These are phyloP conservation scores for Maconellicoccus hirsutus DNA, from an alignment of 1,140 invertebrate genomes.

Conservation along the genomic window DNA sequence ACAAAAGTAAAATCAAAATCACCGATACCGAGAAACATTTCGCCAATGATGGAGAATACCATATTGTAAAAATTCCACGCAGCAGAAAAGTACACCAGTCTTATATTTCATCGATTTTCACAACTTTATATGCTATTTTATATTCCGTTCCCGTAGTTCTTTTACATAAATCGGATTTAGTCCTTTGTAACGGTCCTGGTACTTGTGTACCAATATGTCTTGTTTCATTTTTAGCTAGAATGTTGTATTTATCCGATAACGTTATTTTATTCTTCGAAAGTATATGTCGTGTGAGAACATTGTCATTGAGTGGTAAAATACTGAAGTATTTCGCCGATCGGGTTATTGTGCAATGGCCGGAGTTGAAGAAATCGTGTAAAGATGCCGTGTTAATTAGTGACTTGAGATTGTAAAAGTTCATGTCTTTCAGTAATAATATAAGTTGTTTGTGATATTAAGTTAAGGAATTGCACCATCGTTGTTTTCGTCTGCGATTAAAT, in stretches of 20 bases:
- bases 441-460: no score
- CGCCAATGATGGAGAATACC: constrained; percentile 4
- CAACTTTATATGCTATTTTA: constrained; percentile 58
- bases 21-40: neutral
- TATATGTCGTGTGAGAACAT: constrained; percentile 75
- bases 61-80: constrained; percentile 54
- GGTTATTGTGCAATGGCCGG: constrained; percentile 84
- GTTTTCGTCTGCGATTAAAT: no score
- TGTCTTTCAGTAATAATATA: neutral
- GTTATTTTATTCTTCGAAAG: constrained; percentile 88
- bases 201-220: constrained; percentile 83
- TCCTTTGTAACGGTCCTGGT: constrained; percentile 90
- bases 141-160: constrained; percentile 57
- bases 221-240: constrained; percentile 52
- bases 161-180: constrained; percentile 55
- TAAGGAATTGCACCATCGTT: no score
- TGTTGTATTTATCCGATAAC: constrained; percentile 49
- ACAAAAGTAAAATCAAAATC: constrained; percentile 55
- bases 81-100: constrained; percentile 80
- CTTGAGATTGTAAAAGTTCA: neutral
- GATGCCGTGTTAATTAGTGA: neutral
- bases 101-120: constrained; percentile 63
- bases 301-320: constrained; percentile 82
- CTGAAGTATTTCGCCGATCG: constrained; percentile 70
- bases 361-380: constrained; percentile 36